Percentiles rank a stretch among this genome's conserved stretches.
Conservation (phyloP, 2,797 vertebrate species). For the Centropyge bicolor region DNA sequence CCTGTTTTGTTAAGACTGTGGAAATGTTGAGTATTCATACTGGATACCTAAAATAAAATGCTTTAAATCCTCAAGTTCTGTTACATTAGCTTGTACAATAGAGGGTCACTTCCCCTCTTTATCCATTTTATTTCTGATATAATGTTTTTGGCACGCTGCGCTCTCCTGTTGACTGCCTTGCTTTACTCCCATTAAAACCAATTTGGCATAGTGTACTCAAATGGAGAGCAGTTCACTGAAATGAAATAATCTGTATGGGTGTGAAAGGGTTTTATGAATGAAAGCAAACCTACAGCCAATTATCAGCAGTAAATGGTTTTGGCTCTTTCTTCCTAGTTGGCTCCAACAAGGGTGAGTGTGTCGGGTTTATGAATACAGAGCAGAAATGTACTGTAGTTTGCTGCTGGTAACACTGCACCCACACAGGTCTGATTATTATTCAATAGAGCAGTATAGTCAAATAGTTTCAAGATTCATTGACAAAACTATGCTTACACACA, state of each 20-base stretch:
- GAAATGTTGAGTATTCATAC: background rate
- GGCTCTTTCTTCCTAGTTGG: conserved; percentile 10
- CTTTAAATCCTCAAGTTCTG: background rate
- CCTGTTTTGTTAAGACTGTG: background rate
- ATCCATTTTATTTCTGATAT: background rate
- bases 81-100: background rate
- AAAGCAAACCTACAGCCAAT: conserved; percentile 16
- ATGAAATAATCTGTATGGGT: conserved; percentile 4
- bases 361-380: conserved; percentile 30
- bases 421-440: conserved; percentile 28
- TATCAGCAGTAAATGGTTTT: conserved; percentile 3
- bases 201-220: background rate
- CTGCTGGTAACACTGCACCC: conserved; percentile 20
- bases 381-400: conserved; percentile 20
- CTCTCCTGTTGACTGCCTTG: background rate
- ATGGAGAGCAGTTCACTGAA: background rate
- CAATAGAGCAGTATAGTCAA: background rate
- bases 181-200: background rate
- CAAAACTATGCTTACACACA: background rate
- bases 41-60: background rate
- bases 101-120: background rate
- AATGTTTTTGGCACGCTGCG: background rate
- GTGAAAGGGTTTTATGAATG: conserved; percentile 27
- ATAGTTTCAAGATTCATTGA: conserved; percentile 2
- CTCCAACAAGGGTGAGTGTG: background rate